These are phyloP conservation scores for Mastomys natalensis DNA, from an alignment of 2,113 vertebrate genomes.

Conservation along the genomic window DNA sequence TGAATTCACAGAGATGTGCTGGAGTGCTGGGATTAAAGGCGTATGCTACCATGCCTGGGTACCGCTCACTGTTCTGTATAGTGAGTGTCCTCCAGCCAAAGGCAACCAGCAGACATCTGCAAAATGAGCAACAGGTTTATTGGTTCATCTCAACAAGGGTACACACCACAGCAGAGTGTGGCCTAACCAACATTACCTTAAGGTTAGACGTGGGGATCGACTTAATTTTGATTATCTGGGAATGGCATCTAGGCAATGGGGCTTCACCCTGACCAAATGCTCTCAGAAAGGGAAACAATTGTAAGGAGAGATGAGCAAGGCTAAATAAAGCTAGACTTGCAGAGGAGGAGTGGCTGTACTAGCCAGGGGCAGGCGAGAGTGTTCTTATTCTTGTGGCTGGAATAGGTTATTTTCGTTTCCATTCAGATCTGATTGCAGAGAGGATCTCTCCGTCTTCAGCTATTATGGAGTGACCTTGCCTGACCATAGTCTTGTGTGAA, in stretches of 20 bases:
- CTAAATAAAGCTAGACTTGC: not conserved
- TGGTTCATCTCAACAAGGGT: not conserved
- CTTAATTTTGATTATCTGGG: not conserved
- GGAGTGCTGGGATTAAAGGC: not conserved
- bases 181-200: not conserved
- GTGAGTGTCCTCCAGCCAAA: not conserved
- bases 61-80: not conserved
- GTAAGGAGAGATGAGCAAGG: not conserved
- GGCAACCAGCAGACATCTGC: not conserved
- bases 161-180: not conserved
- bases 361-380: not conserved
- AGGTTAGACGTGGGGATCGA: not conserved
- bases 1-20: not conserved
- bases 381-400: slow-evolving; percentile 16
- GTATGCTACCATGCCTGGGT: not conserved
- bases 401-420: not conserved
- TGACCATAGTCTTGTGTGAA: not conserved
- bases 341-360: not conserved
- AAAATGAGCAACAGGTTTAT: not conserved
- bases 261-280: not conserved
- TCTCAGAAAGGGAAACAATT: not conserved
- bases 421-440: not conserved
- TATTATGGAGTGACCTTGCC: not conserved
- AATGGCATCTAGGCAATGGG: not conserved
- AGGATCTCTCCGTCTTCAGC: not conserved